These are phyloP conservation scores for Morus bassanus DNA, from an alignment of 2,797 vertebrate species.

Conservation along the genomic window DNA sequence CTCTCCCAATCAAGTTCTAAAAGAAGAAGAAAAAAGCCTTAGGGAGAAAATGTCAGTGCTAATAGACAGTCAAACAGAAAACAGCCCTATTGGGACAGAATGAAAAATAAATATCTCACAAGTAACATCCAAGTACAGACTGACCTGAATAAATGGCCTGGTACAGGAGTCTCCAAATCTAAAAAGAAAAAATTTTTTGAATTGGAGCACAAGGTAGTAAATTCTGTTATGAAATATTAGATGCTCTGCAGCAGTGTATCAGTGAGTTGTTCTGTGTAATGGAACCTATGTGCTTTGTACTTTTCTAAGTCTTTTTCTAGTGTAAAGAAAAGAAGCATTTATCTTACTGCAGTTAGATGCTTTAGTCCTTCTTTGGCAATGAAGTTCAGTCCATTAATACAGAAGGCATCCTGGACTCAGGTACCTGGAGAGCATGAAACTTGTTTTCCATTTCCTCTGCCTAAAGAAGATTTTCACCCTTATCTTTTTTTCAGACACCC, in stretches of 20 bases:
- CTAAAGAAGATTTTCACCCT: background rate
- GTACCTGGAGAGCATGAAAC: background rate
- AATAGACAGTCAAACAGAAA: constrained; percentile 48
- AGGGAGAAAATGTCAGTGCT: constrained; percentile 37
- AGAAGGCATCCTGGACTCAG: background rate
- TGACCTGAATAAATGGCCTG: background rate
- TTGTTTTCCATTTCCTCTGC: background rate
- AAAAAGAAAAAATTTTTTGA: background rate
- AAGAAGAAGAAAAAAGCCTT: background rate
- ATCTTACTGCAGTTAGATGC: background rate
- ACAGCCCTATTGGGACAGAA: background rate
- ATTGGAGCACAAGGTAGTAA: background rate
- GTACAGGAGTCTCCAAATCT: background rate
- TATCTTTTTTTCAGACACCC: background rate
- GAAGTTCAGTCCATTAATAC: background rate
- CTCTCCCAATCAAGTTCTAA: constrained; percentile 34
- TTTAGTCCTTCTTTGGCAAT: background rate
- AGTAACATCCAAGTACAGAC: background rate
- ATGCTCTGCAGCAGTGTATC: background rate
- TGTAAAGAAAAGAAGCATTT: background rate
- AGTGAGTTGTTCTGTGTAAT: background rate
- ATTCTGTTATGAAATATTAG: background rate
- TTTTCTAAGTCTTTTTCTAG: background rate
- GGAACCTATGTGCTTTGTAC: background rate
- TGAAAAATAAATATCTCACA: background rate